Conservation (phyloP, 30 jellyfish, hydroid and myxozoan genomes). For the Morbakka virulenta region DNA sequence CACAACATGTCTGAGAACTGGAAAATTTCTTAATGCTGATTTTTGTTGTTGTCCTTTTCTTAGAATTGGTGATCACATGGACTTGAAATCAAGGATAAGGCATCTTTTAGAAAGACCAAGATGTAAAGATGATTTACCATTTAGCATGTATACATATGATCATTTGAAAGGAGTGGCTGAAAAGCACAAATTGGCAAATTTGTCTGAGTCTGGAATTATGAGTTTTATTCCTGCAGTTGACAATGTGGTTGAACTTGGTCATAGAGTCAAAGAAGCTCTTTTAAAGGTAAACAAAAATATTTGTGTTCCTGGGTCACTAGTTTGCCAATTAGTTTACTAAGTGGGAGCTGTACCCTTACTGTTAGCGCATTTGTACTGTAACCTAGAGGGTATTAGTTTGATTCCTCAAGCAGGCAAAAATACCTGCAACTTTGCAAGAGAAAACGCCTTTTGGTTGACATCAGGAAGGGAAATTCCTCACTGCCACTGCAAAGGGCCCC, state of each 20-base stretch:
- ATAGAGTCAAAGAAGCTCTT: constrained; percentile 48
- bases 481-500: too few relatives aligned
- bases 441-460: not conserved
- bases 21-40: too few relatives aligned
- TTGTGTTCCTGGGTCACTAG: not conserved
- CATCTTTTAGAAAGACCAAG: constrained; percentile 53
- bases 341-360: not conserved
- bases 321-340: not conserved
- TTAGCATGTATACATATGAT: constrained; percentile 90
- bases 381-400: not conserved
- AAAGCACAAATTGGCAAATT: constrained; percentile 28
- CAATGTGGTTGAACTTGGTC: constrained; percentile 72
- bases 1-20: too few relatives aligned
- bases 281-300: constrained; percentile 46
- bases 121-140: constrained; percentile 67
- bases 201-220: constrained; percentile 77
- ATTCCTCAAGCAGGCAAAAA: not conserved
- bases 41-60: too few relatives aligned
- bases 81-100: constrained; percentile 4
- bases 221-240: constrained; percentile 65
- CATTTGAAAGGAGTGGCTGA: constrained; percentile 86
- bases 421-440: not conserved
- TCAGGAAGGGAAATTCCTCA: too few relatives aligned
- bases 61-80: constrained; percentile 69
- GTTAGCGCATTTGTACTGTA: not conserved